Base-by-base conservation (phyloP, 2,888 invertebrate genomes). In the Rhingia campestris region DNA sequence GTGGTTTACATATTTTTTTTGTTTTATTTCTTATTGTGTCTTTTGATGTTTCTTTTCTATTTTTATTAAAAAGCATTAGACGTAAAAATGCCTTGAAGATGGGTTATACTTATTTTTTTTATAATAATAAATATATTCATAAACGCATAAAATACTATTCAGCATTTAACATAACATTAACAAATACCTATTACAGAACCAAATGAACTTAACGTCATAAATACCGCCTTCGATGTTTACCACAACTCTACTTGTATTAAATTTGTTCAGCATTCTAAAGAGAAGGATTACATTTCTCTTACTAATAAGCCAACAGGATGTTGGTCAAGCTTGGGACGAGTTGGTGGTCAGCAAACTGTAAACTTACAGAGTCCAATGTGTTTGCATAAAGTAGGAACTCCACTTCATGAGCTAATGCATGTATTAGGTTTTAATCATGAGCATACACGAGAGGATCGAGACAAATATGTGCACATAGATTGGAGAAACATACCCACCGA, bases 361-460 rank as follows among this genome's bases (percentile, higher is more conserved):
- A 86, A 87, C 47, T 58, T 86, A 0, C 86, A 86, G 53, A 84
- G 66, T 37, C 92, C n/a, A 94, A 95, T 89, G 45, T 87, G 87
- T 51, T 93, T 94, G 70, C 92, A 95, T 10, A 94, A 94, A 90
- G 93, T 94, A 81, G 95, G 96, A 6, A 96, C 95, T 0, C 92
- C 94, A 0, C 91, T 95, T 35, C 96, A 96, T 88, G 96, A 96
- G 89, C 90, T 96, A 66, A 93, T 95, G 91, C 96, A 96, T 88
- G 95, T 94, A 0, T 88, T 94, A 6, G 96, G 96, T 0, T 96
- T 96, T 89, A 91, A 95, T 88, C 96, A 96, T 88, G 96, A 96
- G 87, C 96, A 96, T 89, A 95, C 94, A 87, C 93, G 95, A 1
- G 93, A 92, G 1, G 95, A 95, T 87, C 91, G 95, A 4, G 95